Conservation (phyloP, 2,113 vertebrate genomes). For the Oncorhynchus nerka region DNA sequence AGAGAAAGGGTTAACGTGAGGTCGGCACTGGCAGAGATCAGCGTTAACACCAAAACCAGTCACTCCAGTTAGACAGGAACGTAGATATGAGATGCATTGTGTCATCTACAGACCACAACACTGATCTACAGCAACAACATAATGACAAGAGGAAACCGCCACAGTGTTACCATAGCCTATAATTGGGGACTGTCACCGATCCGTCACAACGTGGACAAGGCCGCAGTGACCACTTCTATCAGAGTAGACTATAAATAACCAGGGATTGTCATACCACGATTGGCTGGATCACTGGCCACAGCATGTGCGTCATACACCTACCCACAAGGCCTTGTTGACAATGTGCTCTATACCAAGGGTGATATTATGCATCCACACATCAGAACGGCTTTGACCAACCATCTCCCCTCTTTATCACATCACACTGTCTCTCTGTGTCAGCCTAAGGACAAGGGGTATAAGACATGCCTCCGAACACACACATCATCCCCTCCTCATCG, state of each 20-base stretch:
- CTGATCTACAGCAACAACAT: conserved; percentile 36
- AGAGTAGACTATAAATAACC: too few relatives aligned
- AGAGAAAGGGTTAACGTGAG: conserved; percentile 1
- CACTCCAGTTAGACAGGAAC: too few relatives aligned
- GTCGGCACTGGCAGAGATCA: too few relatives aligned
- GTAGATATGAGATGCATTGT: neutral
- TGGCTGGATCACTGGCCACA: too few relatives aligned
- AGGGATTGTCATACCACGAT: too few relatives aligned
- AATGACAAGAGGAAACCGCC: conserved; percentile 36
- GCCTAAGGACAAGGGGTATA: neutral
- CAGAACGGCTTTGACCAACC: conserved; percentile 19
- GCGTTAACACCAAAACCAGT: too few relatives aligned
- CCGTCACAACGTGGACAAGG: too few relatives aligned
- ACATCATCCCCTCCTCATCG: conserved; percentile 15
- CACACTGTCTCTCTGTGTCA: too few relatives aligned
- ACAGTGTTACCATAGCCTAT: too few relatives aligned
- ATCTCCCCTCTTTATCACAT: conserved; percentile 18
- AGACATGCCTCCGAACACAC: conserved; percentile 18
- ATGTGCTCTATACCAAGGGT: too few relatives aligned
- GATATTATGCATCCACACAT: conserved; percentile 1
- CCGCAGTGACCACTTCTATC: conserved; percentile 65
- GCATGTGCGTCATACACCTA: neutral
- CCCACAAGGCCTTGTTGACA: neutral
- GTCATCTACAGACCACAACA: neutral
- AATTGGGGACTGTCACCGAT: too few relatives aligned